Base-by-base conservation (phyloP, 2,797 vertebrate species). In the Pseudochromis fuscus region DNA sequence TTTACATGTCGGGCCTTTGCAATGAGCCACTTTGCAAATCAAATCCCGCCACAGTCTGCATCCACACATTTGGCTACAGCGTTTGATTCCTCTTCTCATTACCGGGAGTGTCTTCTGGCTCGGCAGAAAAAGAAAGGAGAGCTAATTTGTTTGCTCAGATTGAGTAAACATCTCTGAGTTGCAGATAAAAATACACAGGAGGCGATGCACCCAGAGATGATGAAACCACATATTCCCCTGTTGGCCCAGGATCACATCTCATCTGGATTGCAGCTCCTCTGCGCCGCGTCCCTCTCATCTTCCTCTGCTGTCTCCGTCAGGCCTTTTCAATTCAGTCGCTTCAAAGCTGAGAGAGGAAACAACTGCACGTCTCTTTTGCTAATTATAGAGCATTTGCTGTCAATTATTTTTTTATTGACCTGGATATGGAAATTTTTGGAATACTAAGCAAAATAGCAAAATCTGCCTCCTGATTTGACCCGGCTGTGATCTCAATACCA, bases 1-100 rank as follows among this genome's bases (percentile, higher is more conserved):
- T 91, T 90, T 90, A 72, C 82, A 91, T 92, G 75, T 27, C 35
- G 58, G 65, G 71, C 64, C n/a, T 88, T 84, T 79, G 73, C 78
- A 83, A 59, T 0, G 23, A 85, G 74, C 48, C 78, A 63, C 79
- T 93, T 91, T 92, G 89, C 89, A 88, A 92, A 91, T 84, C 91
- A 92, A 91, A 91, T 89, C 1, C 53, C 21, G 28, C n/a, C n/a
- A 24, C 71, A 75, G 46, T 23, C 60, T 21, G 67, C 61, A 42
- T 58, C 49, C 65, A 64, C 72, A 62, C 65, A 89, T 88, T 87
- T 86, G 83, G 77, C 74, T 83, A 61, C 46, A 31, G 77, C 18
- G 68, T 70, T 67, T 83, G 79, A 83, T 78, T 87, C 56, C 63
- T 78, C 50, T 44, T 44, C 79, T 82, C 81, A 76, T 90, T 85